These are phyloP conservation scores for Dryococelus australis DNA, from an alignment of 2,888 invertebrate genomes.

Conservation along the genomic window DNA sequence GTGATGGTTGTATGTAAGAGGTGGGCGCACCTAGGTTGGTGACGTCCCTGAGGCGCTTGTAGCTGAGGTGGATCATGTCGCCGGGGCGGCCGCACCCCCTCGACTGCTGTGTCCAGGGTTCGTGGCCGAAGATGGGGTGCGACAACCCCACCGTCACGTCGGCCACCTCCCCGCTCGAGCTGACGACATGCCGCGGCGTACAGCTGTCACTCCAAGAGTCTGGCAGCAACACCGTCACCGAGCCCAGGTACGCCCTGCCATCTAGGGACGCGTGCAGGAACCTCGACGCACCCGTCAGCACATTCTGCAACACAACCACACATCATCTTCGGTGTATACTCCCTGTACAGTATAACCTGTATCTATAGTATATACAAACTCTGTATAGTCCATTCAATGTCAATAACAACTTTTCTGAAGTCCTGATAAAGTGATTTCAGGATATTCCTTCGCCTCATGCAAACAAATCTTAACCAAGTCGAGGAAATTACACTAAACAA, in stretches of 20 bases:
- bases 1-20: not conserved
- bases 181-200: slow-evolving; percentile 55
- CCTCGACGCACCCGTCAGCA: slow-evolving; percentile 64
- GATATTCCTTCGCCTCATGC: too few species aligned
- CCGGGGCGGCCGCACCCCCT: slow-evolving; percentile 67
- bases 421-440: too few species aligned
- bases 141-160: slow-evolving; percentile 64
- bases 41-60: slow-evolving; percentile 54
- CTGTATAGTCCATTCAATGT: too few species aligned
- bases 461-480: too few species aligned
- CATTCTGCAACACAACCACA: slow-evolving; percentile 57
- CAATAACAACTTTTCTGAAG: too few species aligned
- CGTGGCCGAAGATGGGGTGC: slow-evolving; percentile 62
- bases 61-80: slow-evolving; percentile 65
- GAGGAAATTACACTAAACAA: too few species aligned
- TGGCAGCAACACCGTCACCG: slow-evolving; percentile 67
- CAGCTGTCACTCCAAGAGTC: slow-evolving; percentile 65
- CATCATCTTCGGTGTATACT: not conserved
- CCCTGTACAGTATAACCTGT: too few species aligned
- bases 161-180: slow-evolving; percentile 62
- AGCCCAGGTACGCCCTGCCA: slow-evolving; percentile 64
- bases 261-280: slow-evolving; percentile 66
- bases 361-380: too few species aligned
- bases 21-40: slow-evolving; percentile 37
- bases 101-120: slow-evolving; percentile 69